Evolutionary conservation across 2,113 vertebrate species (phyloP), one percentile per base, ranked within the genome.

Genomic region (Nipponia nippon): DNA sequence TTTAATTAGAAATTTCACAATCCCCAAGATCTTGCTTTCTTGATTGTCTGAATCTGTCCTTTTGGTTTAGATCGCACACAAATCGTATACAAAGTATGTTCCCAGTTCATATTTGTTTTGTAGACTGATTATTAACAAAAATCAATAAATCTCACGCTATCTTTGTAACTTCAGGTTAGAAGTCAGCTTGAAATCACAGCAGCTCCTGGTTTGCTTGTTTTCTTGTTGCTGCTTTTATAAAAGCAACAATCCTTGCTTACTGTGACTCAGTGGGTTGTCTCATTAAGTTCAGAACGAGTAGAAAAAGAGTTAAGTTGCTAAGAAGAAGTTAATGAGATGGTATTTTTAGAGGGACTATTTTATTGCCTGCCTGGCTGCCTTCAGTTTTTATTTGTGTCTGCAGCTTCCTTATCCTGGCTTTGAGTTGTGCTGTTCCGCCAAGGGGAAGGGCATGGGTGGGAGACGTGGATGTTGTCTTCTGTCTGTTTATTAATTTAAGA

Each of bases 351-450:
- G 38, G 46, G 40, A 19, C 25, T 42, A 1, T 38, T n/a, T 18
- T 36, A 50, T 18, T 34, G 40, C 61, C 32, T 12, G 44, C 38
- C 46, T 19, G 26, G 17, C n/a, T 61, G 73, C 66, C 86, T 55
- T 36, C 32, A 2, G 26, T 20, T 78, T 25, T 46, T 12, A 8
- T 72, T 36, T 46, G 25, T 32, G 72, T 32, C 49, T 62, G n/a
- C 44, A 80, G 76, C 55, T 63, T 63, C 81, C 49, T 34, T 44
- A 6, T 26, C 38, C 47, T 62, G 66, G 40, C 44, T 70, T 7
- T 11, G 58, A 27, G 53, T 25, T 26, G 3, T 0, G 3, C 42
- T 27, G 36, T 17, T 53, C 0, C 3, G 56, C 42, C 0, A 3
- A 20, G 42, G 69, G 56, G 69, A 55, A 32, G 87, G 69, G 50